Base-by-base conservation (phyloP, 2,888 invertebrate genomes). In the Mongoloraphidia duomilia region DNA sequence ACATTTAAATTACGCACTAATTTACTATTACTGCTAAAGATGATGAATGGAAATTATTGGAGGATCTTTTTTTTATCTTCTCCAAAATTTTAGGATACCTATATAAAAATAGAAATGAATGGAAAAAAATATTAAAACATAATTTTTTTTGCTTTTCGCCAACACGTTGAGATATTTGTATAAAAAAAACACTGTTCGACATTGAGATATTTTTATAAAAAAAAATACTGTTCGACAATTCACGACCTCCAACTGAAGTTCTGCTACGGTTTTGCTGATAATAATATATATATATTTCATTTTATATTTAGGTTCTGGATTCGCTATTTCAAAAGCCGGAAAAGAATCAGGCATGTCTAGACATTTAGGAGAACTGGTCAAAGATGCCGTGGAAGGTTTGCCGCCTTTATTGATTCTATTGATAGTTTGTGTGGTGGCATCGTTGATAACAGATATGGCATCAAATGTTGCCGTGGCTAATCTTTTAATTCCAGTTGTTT, bases 401-500 rank as follows among this genome's bases (percentile, higher is more conserved):
- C 77, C 79, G 10, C 72, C 77, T 8, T 65, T 77, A 39, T 65
- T 79, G 10, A 80, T 92, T 36, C 70, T 92, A 50, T 66, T 89
- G 34, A 78, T 89, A 5, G 80, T 92, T 11, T 82, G 85, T 52
- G 58, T 84, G 3, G 79, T 90, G 41, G 84, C 89, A 0, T 84
- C 90, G 56, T 74, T 82, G 55, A 72, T 90, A 49, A 95, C 94
- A 0, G 92, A 94, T 66, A 82, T 94, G 60, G 88, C 91, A 1
- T 85, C 88, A 35, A 94, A 94, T 63, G 88, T 91, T 1, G 92
- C 93, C 42, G 86, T 90, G 38, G 90, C 91, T 1, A 91, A 88
- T 59, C 84, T 93, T 34, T 79, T 93, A 55, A 68, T 92, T 53
- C 90, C 92, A 6, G 87, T 92, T 12, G 69, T 91, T 46, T 82